Evolutionary conservation across 1,140 invertebrate species (phyloP), one percentile per base, ranked within the genome.

Genomic region (Drosophila nigromelanica): DNA sequence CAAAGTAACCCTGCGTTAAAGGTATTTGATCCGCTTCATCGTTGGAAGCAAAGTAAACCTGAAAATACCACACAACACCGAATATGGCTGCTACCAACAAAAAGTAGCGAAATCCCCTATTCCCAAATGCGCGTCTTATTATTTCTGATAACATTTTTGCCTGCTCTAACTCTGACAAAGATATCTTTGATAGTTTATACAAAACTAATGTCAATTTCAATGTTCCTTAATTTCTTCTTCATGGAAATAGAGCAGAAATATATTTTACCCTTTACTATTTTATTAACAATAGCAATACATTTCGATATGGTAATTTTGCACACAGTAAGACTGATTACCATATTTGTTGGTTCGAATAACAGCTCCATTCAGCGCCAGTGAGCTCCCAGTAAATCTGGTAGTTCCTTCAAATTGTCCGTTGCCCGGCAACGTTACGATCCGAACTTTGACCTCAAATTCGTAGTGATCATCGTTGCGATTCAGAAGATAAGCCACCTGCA

Each of bases 401-500:
- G 61, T 80, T 2, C 68, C 78, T 15, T 77, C 79, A 11, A 81
- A 81, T 4, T 12, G 35, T 1, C 63, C 79, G 0, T 37, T 5
- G 2, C 79, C 78, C 0, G 73, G 79, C 1, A 2, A 4, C 0
- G 73, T 74, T 18, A 18, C 14, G 0, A 81, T 1, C 4, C 61
- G 69, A 0, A 80, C 69, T 11, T 73, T 64, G 1, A 80, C 59
- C 4, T 73, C 61, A 42, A 50, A 42, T 7, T 60, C 47, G 0
- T 27, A 14, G 5, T 54, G 0, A 7, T 62, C 33, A 0, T 40
- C 3, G 5, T 11, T 4, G 0, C 30, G 30, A 8, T 21, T 8
- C 2, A 24, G 14, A 4, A 27, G 8, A 37, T 67, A 95, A 92
- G 54, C 98, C 95, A 0, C 92, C 93, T 21, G 21, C 2, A 80